Evolutionary conservation across 2,888 invertebrate genomes (phyloP), one percentile per base, ranked within the genome.

Genomic region (Mythimna ferrago): DNA sequence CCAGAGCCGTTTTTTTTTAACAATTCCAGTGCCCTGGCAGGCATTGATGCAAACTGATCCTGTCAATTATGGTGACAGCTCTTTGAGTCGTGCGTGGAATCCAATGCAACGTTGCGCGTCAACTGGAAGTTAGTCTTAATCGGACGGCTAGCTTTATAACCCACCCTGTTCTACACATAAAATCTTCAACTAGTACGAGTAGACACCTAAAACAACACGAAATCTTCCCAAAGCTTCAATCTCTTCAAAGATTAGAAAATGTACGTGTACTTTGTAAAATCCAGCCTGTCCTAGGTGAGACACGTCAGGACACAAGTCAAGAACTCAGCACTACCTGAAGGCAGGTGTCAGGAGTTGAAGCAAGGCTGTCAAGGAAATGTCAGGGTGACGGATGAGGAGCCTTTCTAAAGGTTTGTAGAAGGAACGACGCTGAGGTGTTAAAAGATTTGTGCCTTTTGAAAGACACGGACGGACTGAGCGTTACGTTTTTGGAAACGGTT

Each of bases 321-420:
- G 7, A 21, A 61, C 21, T 61, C 21, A 16, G 48, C 16, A 0
- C 44, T n/a, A 54, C 32, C 66, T 48, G 32, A 53, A 66, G 51
- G 62, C 19, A 19, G 51, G 54, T 56, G 66, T 66, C 71, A 76
- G 6, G 41, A 19, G 64, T 54, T 68, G 58, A 66, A 38, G 66
- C 41, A 14, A 61, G 38, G 38, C 41, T 65, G 76, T 61, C 61
- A 65, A 32, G 61, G 35, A 32, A 56, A 48, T 41, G 54, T 26
- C n/a, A 16, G 32, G 2, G 54, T 72, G 72, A 60, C 38, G 72
- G 26, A 68, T 69, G 67, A 72, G 53, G 19, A 54, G 56, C 44
- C 32, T 71, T 63, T 32, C 56, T 66, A 72, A 60, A 72, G 58
- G 66, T 69, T 60, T 80, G 61, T n/a, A n/a, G 19, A 51, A 64